Conservation (phyloP, 53 echinoderm and acorn worm genomes). For the Echinometra lucunter region DNA sequence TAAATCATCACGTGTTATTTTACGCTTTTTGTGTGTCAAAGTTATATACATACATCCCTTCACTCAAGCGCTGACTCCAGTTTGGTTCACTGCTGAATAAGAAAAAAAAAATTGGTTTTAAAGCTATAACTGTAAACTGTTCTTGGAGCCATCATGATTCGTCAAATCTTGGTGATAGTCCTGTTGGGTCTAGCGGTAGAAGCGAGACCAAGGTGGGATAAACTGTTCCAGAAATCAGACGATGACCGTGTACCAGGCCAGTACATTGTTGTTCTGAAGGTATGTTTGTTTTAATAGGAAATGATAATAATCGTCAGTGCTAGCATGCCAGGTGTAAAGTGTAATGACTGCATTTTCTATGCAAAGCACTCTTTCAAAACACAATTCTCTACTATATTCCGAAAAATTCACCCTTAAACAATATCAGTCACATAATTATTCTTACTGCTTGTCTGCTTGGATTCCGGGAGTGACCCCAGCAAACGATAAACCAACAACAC, state of each 20-base stretch:
- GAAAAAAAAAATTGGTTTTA: too few relatives aligned
- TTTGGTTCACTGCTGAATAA: not conserved
- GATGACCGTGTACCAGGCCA: conserved; percentile 31
- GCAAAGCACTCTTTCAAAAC: too few relatives aligned
- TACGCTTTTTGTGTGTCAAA: not conserved
- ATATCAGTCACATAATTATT: too few relatives aligned
- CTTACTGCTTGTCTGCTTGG: too few relatives aligned
- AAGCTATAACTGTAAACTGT: too few relatives aligned
- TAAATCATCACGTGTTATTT: not conserved
- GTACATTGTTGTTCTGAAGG: conserved; percentile 43
- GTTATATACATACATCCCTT: not conserved
- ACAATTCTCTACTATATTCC: too few relatives aligned
- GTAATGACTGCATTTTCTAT: too few relatives aligned
- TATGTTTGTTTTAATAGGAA: not conserved
- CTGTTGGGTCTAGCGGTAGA: not conserved
- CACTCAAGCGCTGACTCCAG: too few relatives aligned
- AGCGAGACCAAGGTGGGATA: conserved; percentile 24
- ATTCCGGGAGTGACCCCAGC: too few relatives aligned
- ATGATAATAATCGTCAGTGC: not conserved
- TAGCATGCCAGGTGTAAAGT: too few relatives aligned
- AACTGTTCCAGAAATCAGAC: conserved; percentile 5
- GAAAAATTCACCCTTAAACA: too few relatives aligned
- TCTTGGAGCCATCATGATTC: not conserved
- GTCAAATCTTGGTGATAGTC: not conserved
- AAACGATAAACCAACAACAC: too few relatives aligned